phyloP scores from a whole-genome alignment of 2,113 vertebrate species.

The Azemiops feae region DNA sequence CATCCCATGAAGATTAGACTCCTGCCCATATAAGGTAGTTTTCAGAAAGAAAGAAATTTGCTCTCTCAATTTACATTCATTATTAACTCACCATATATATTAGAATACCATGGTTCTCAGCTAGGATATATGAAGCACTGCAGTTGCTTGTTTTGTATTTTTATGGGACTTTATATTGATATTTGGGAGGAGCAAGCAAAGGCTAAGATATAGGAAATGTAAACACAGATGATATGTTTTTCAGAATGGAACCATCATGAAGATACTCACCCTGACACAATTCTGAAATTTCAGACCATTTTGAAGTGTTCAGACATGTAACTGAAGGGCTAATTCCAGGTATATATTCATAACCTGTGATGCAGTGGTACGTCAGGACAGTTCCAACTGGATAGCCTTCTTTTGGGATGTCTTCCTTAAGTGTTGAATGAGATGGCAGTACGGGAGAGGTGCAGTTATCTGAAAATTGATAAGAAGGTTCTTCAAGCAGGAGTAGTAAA shows the following conservation, averaged over 20 bases:
- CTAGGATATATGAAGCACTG: too few relatives aligned
- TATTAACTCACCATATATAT: too few relatives aligned
- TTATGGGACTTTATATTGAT: too few relatives aligned
- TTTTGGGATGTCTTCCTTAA: background rate
- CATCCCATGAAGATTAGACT: too few relatives aligned
- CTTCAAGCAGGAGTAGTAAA: background rate
- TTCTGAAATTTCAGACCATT: conserved; percentile 3
- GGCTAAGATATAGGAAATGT: too few relatives aligned
- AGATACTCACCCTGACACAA: conserved; percentile 47
- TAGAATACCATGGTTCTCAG: too few relatives aligned
- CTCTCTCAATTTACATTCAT: too few relatives aligned
- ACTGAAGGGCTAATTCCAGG: background rate
- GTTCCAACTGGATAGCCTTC: background rate
- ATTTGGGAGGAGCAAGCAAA: too few relatives aligned
- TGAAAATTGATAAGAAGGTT: background rate
- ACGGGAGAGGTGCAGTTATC: conserved; percentile 33
- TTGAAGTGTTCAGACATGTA: conserved; percentile 27
- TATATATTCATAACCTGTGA: conserved; percentile 23
- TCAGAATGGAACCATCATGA: background rate
- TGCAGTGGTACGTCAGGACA: conserved; percentile 48
- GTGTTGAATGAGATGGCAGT: rapidly evolving
- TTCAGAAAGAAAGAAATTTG: too few relatives aligned
- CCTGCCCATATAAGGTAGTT: too few relatives aligned
- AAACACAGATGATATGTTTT: too few relatives aligned
- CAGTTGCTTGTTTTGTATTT: too few relatives aligned